phyloP scores from a whole-genome alignment of 1,140 invertebrate species.

The Bombus soroeensis region DNA sequence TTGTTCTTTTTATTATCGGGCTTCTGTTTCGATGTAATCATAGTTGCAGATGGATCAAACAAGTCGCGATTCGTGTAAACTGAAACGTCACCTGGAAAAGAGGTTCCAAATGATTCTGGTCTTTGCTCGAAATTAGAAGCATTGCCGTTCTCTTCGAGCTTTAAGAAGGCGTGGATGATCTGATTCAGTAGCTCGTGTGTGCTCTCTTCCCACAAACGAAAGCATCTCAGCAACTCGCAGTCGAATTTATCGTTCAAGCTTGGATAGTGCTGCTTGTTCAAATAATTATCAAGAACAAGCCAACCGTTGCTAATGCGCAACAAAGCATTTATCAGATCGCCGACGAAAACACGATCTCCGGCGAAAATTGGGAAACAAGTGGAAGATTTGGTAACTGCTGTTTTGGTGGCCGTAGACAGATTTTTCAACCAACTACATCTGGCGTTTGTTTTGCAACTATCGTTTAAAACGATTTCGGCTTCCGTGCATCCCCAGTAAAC shows the following conservation, averaged over 20 bases:
- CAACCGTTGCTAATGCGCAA: slow-evolving; percentile 78
- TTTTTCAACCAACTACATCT: slow-evolving; percentile 69
- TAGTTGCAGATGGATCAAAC: slow-evolving; percentile 59
- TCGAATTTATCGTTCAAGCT: slow-evolving; percentile 72
- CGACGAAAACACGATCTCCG: slow-evolving; percentile 70
- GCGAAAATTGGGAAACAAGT: slow-evolving; percentile 75
- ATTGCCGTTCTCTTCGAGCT: slow-evolving; percentile 64
- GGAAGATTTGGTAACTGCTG: slow-evolving; percentile 75
- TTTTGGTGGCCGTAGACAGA: slow-evolving; percentile 74
- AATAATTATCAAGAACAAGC: slow-evolving; percentile 78
- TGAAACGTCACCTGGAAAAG: slow-evolving; percentile 77
- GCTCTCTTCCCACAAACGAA: slow-evolving; percentile 74
- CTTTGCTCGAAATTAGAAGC: slow-evolving; percentile 20
- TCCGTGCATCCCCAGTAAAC: slow-evolving; percentile 75
- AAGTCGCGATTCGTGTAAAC: slow-evolving; percentile 73
- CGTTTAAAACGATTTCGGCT: slow-evolving; percentile 71
- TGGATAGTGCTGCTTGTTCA: slow-evolving; percentile 77
- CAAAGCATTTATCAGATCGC: slow-evolving; percentile 76
- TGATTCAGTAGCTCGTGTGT: slow-evolving; percentile 73
- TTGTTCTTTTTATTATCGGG: background rate
- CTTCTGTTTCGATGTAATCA: slow-evolving; percentile 1
- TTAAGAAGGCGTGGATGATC: slow-evolving; percentile 71
- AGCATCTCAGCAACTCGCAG: slow-evolving; percentile 65
- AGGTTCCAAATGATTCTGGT: slow-evolving; percentile 52
- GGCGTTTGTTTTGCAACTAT: slow-evolving; percentile 26